Conservation (phyloP, 2,888 invertebrate species). For the Trissolcus japonicus region DNA sequence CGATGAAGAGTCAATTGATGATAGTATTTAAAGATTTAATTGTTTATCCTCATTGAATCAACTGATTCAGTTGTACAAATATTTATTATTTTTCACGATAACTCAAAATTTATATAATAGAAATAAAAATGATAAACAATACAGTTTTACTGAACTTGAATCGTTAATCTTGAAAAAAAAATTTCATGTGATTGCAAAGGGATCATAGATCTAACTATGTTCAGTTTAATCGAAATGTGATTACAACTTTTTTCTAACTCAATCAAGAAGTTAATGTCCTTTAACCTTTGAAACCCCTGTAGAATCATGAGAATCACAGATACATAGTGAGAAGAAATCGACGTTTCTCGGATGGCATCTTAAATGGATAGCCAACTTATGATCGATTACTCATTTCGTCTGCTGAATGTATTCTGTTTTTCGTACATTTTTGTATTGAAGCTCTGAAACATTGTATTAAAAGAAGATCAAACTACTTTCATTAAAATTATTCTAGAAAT, state of each 20-base stretch:
- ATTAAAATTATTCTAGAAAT: too few species aligned
- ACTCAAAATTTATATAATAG: neutral
- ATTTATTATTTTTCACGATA: neutral
- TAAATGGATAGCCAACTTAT: conserved; percentile 73
- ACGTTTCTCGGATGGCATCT: conserved; percentile 72
- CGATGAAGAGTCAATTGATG: conserved; percentile 34
- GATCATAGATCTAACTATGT: conserved; percentile 19
- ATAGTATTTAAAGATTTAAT: conserved; percentile 8
- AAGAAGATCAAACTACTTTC: too few species aligned
- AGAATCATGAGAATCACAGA: conserved; percentile 63
- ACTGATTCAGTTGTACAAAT: too few species aligned
- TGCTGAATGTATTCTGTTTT: conserved; percentile 24
- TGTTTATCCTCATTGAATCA: neutral
- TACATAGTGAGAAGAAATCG: conserved; percentile 67
- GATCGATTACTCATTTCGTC: conserved; percentile 73
- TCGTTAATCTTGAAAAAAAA: neutral
- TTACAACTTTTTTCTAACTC: conserved; percentile 74
- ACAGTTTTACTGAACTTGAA: neutral
- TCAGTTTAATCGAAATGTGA: conserved; percentile 71
- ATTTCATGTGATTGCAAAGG: neutral
- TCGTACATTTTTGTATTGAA: neutral
- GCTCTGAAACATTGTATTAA: too few species aligned
- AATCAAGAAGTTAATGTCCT: conserved; percentile 75
- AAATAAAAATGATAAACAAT: neutral
- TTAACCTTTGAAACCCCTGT: conserved; percentile 70